Percentiles rank a stretch among this genome's conserved stretches.
Evolutionary conservation across 2,797 vertebrate species (phyloP).

Genomic region (Glossophaga mutica): DNA sequence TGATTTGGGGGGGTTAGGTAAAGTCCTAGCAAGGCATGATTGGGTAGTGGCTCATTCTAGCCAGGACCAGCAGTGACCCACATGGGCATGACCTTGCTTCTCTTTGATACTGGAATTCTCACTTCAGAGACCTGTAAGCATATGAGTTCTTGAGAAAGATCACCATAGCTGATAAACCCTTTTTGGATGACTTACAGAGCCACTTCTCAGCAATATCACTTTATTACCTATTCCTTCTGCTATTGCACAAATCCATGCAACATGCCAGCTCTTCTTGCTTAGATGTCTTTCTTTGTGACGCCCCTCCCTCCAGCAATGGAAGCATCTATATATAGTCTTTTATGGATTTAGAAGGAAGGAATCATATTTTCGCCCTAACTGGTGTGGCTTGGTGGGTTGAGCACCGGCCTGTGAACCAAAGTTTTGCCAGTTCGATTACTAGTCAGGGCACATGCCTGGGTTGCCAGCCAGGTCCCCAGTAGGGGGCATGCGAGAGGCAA

Average conservation of each 20-base stretch:
- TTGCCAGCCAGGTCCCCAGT: no score
- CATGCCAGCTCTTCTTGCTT: fast-evolving
- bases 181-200: neutral
- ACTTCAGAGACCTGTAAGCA: neutral
- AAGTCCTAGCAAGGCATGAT: neutral
- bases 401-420: no score
- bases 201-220: neutral
- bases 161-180: fast-evolving
- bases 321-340: neutral
- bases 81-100: fast-evolving
- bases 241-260: fast-evolving
- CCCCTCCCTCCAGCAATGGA: neutral
- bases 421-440: no score
- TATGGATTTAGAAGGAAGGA: neutral
- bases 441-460: no score
- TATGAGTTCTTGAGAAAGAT: neutral
- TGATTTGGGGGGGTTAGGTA: neutral
- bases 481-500: no score
- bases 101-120: fast-evolving
- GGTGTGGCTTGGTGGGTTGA: no score
- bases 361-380: neutral
- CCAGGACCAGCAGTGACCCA: fast-evolving
- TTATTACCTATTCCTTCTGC: neutral
- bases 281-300: fast-evolving
- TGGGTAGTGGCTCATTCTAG: neutral